Conservation (phyloP, 1,140 invertebrate genomes). For the Riptortus pedestris region DNA sequence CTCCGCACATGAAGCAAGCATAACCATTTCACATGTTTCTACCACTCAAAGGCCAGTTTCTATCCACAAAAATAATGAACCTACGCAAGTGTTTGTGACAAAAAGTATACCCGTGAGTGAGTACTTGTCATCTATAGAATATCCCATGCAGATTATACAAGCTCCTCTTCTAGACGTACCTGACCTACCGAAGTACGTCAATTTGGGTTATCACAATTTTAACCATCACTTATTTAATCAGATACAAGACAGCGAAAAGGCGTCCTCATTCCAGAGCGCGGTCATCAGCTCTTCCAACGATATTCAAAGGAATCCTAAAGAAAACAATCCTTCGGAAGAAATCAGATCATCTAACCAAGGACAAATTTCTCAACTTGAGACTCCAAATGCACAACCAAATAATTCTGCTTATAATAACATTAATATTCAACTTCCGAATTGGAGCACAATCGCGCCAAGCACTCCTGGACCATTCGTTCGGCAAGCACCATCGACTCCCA, state of each 20-base stretch:
- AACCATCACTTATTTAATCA: constrained; percentile 19
- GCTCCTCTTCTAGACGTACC: constrained; percentile 31
- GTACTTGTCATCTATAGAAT: constrained; percentile 33
- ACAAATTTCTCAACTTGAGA: neutral
- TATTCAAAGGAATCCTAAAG: neutral
- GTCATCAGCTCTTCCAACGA: neutral
- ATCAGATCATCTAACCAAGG: neutral
- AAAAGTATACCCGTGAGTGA: constrained; percentile 33
- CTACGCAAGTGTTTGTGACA: constrained; percentile 24
- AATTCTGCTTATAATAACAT: neutral
- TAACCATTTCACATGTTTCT: constrained; percentile 12
- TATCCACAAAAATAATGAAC: neutral
- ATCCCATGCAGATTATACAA: constrained; percentile 33
- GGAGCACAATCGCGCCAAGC: neutral
- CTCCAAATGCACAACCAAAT: neutral
- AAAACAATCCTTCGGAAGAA: neutral
- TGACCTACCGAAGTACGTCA: constrained; percentile 29
- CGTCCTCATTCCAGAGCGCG: neutral
- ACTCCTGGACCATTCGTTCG: constrained; percentile 1
- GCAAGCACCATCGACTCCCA: constrained; percentile 14
- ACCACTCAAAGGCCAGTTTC: neutral
- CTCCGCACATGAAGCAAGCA: constrained; percentile 26
- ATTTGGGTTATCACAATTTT: constrained; percentile 28
- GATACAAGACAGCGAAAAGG: constrained; percentile 20
- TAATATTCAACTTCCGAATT: neutral